Evolutionary conservation across 1,140 invertebrate genomes (phyloP), one percentile per base, ranked within the genome.

Genomic region (Panagrolaimus sp.): DNA sequence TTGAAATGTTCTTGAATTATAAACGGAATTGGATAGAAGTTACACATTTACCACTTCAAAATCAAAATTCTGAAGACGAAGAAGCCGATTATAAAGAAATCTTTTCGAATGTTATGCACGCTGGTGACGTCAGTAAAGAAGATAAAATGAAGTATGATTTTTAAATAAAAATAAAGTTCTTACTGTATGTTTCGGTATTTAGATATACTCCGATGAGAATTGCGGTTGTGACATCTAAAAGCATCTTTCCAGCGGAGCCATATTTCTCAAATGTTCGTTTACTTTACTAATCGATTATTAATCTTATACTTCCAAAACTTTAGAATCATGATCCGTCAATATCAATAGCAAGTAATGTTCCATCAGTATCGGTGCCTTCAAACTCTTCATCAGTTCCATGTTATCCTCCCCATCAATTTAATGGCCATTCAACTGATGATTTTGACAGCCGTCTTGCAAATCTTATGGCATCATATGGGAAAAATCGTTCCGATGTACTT

Each of bases 161-260:
- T 43, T 47, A 9, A 21, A 72, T 44, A 72, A 73, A 44, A 55
- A 14, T 32, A 24, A 67, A 12, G 9, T 43, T n/a, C 26, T 46
- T 7, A 43, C 8, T 12, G 15, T 63, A 24, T 26, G 12, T n/a
- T 28, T 12, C 8, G 10, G 14, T 58, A 43, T 73, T n/a, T 43
- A 76, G 74, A 26, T 77, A 78, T 48, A 77, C 76, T n/a, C 69
- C 76, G 15, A 71, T 77, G 70, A 21, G 76, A 32, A 72, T 77
- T 47, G 76, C 76, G 14, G 76, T 77, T 21, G 76, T 77, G 4
- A 76, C 76, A 4, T 77, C 77, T 66, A 77, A 77, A 70, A 21
- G 32, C 7, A 38, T 38, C 7, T 38, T 38, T 38, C 32, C 32
- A 38, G 32, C 7, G 7, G 32, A 38, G 7, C 32, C 32, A 38